phyloP scores from a whole-genome alignment of 2,113 vertebrate species.

The Cavia porcellus region DNA sequence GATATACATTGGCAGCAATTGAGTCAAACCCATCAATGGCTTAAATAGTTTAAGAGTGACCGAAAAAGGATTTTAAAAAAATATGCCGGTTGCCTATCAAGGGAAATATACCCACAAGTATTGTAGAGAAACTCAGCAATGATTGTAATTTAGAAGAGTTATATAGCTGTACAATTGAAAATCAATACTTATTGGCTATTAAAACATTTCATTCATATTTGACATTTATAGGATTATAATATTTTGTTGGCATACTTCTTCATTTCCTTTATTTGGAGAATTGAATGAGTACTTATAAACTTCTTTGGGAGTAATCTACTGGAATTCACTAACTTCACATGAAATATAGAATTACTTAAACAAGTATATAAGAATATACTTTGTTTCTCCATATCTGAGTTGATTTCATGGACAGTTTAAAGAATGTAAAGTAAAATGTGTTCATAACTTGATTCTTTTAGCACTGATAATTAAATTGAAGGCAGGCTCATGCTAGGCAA shows the following conservation, averaged over 20 bases:
- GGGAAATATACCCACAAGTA: constrained; percentile 68
- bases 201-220: constrained; percentile 84
- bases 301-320: background rate
- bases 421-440: background rate
- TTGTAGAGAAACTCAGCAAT: constrained; percentile 73
- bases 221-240: constrained; percentile 66
- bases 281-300: background rate
- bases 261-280: constrained; percentile 72
- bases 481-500: background rate
- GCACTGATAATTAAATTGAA: background rate
- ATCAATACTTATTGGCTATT: constrained; percentile 84
- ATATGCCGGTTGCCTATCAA: constrained; percentile 58
- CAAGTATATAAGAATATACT: background rate
- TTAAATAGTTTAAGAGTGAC: constrained; percentile 20
- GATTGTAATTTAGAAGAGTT: constrained; percentile 85
- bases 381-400: background rate
- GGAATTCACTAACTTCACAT: background rate
- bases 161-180: constrained; percentile 61
- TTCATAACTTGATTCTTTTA: background rate
- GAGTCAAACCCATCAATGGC: background rate
- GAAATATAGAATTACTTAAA: background rate
- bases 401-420: background rate
- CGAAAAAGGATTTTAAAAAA: background rate
- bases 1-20: background rate
- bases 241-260: constrained; percentile 69